Percentiles rank a stretch among this genome's conserved stretches.
Conservation (phyloP, 2,113 vertebrate genomes). For the Hippocampus mohnikei region DNA sequence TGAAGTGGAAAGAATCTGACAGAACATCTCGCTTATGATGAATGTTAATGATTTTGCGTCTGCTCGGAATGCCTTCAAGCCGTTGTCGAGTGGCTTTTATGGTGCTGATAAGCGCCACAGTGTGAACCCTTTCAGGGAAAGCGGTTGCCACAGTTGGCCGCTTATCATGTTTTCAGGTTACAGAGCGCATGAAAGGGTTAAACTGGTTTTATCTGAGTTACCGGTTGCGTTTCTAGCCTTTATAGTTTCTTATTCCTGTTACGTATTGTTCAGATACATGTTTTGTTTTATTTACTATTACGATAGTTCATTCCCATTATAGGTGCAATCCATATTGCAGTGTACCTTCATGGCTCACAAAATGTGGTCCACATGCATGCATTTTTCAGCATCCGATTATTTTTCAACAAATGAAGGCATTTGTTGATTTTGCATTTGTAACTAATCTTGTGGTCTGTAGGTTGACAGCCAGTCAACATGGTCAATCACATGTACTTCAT, state of each 20-base stretch:
- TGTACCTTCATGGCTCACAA: no score
- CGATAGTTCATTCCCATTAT: background rate
- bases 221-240: background rate
- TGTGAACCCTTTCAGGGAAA: background rate
- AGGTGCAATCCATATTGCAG: no score
- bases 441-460: background rate
- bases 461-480: background rate
- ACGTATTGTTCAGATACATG: background rate
- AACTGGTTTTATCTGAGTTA: background rate
- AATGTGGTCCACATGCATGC: no score
- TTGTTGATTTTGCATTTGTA: background rate
- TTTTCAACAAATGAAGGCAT: background rate
- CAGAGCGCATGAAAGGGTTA: no score
- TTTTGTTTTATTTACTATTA: background rate
- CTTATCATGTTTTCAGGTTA: no score
- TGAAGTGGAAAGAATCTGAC: background rate
- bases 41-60: background rate
- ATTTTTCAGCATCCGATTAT: no score
- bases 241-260: background rate
- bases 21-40: conserved; percentile 1
- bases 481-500: background rate
- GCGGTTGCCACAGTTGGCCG: no score
- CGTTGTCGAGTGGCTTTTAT: background rate
- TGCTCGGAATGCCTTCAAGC: background rate
- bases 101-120: background rate